Evolutionary conservation across 2,797 vertebrate species (phyloP).

Genomic region (Hoplostethus mediterraneus): DNA sequence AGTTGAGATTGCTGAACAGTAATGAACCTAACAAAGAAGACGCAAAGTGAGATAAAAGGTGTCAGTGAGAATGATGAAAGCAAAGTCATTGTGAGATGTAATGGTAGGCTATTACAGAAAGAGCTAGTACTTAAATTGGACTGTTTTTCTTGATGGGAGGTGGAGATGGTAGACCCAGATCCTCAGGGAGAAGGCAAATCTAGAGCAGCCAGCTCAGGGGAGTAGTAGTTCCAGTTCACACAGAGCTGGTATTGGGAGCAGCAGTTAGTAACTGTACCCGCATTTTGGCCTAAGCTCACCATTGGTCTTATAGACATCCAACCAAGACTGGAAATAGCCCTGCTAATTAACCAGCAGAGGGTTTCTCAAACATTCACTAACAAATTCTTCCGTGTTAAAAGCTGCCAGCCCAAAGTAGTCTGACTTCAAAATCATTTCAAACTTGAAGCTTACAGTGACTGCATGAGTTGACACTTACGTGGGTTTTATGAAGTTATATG

Average conservation of each 20-base stretch:
- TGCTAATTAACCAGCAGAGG: conserved; percentile 59
- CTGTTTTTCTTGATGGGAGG: conserved; percentile 31
- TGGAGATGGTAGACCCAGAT: conserved; percentile 43
- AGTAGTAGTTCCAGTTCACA: conserved; percentile 72
- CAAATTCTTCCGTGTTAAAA: conserved; percentile 43
- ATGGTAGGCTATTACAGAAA: conserved; percentile 32
- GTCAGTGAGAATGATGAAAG: conserved; percentile 3
- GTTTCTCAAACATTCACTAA: conserved; percentile 47
- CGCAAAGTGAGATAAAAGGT: neutral
- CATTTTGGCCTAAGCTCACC: conserved; percentile 68
- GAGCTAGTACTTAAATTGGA: conserved; percentile 10
- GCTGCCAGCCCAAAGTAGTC: conserved; percentile 15
- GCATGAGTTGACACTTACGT: conserved; percentile 10
- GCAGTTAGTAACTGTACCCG: conserved; percentile 56
- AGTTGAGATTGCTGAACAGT: neutral
- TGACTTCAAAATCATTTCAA: conserved; percentile 18
- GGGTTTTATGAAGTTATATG: neutral
- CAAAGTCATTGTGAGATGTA: conserved; percentile 17
- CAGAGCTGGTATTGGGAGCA: conserved; percentile 50
- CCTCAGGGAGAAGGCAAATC: conserved; percentile 63
- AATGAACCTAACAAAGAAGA: neutral
- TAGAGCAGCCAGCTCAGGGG: conserved; percentile 75
- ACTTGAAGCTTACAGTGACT: conserved; percentile 5
- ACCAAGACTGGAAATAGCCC: conserved; percentile 66
- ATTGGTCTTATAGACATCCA: conserved; percentile 52